Percentiles rank a stretch among this genome's conserved stretches.
phyloP scores from a whole-genome alignment of 1,140 invertebrate genomes.

The Lanistes nyassanus region DNA sequence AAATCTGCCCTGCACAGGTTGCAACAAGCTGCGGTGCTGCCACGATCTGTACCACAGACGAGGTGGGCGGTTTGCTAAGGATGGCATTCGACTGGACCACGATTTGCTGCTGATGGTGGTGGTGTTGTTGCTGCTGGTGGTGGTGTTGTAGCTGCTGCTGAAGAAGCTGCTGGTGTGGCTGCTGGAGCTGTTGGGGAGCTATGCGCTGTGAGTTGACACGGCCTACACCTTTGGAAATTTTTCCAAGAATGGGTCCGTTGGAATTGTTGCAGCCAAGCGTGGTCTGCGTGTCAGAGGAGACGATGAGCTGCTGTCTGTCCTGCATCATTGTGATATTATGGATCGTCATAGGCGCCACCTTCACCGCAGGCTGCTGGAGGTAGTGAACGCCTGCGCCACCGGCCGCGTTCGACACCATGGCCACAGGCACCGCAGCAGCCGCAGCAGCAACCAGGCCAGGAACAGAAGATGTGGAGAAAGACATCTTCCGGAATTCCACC shows the following conservation, averaged over 20 bases:
- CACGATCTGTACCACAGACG: slow-evolving; percentile 41
- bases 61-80: slow-evolving; percentile 8
- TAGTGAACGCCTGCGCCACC: background rate
- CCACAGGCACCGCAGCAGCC: slow-evolving; percentile 34
- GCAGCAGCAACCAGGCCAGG: slow-evolving; percentile 18
- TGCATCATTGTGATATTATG: slow-evolving; percentile 65
- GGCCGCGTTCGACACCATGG: background rate
- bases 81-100: slow-evolving; percentile 20
- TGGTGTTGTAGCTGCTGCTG: slow-evolving; percentile 28
- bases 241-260: slow-evolving; percentile 55
- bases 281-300: slow-evolving; percentile 61
- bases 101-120: slow-evolving; percentile 6
- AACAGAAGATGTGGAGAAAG: slow-evolving; percentile 21
- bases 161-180: slow-evolving; percentile 28
- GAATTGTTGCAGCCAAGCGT: slow-evolving; percentile 54
- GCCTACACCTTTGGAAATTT: slow-evolving; percentile 53
- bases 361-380: slow-evolving; percentile 5
- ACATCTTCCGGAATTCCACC: slow-evolving; percentile 13
- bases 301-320: slow-evolving; percentile 59
- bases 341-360: slow-evolving; percentile 56
- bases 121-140: slow-evolving; percentile 11
- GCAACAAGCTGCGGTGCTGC: slow-evolving; percentile 23
- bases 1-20: slow-evolving; percentile 14
- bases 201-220: slow-evolving; percentile 24
- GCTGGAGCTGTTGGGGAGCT: slow-evolving; percentile 17